Conservation (phyloP, 2,113 vertebrate genomes). For the Mystacornis crossleyi region DNA sequence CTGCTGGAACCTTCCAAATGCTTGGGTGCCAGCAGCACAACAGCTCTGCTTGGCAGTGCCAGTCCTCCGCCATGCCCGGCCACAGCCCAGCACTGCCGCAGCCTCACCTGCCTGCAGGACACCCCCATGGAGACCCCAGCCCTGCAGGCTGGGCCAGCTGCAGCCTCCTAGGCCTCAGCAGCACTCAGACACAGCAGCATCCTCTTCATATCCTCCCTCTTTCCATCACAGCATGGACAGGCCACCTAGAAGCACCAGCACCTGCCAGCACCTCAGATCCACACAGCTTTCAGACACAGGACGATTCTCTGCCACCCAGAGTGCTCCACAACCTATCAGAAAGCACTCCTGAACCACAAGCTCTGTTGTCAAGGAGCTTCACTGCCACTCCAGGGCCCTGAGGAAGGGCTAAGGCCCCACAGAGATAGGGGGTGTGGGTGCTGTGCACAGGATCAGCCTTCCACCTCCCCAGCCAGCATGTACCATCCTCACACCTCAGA, state of each 20-base stretch:
- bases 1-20: slow-evolving; percentile 59
- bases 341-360: background rate
- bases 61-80: background rate
- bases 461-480: background rate
- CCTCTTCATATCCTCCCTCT: background rate
- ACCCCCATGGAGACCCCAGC: background rate
- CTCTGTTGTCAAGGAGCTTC: background rate
- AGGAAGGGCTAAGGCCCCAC: background rate
- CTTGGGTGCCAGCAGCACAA: background rate
- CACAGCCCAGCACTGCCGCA: background rate
- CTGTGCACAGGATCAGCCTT: background rate
- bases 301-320: background rate
- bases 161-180: background rate
- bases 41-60: background rate
- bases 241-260: background rate
- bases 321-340: background rate
- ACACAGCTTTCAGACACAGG: background rate
- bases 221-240: accelerated
- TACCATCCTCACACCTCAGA: background rate
- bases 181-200: accelerated
- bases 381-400: background rate
- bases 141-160: background rate
- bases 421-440: background rate
- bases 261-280: background rate
- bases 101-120: background rate